Base-by-base conservation (phyloP, 2,888 invertebrate species). In the Vandiemenella viatica region DNA sequence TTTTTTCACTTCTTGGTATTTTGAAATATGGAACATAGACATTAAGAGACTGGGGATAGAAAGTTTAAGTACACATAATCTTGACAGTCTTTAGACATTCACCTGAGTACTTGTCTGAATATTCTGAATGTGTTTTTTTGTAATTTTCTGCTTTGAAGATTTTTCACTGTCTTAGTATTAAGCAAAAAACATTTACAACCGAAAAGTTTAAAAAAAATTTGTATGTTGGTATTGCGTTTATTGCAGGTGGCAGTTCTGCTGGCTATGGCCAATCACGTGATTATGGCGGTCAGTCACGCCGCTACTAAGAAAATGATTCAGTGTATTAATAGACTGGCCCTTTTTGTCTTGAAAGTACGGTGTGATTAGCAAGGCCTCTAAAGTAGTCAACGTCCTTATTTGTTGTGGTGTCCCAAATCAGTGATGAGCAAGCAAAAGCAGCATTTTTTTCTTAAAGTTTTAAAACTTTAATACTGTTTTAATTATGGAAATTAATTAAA, bases 171-270 rank as follows among this genome's bases (percentile, higher is more conserved):
- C 17, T 16, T 10, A 40, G 16, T 16, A 38, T 38, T n/a, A 13
- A 40, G 15, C 17, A 40, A 40, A 4, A n/a, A n/a, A n/a, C n/a
- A n/a, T n/a, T n/a, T n/a, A n/a, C 40, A 40, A 16, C 8, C 13
- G 40, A 16, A 10, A 40, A 41, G 13, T 19, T 15, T 19, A 40
- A 46, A 37, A n/a, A 46, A 46, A 23, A 20, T 48, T 41, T 50
- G 46, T 50, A 38, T 49, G 46, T 52, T 49, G 43, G 43, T 49
- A 43, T 53, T 48, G 37, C 42, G 45, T 50, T 53, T 44, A 42
- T 50, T 50, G 22, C 52, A 53, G 52, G 52, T 50, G 52, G 52
- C 47, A 48, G 52, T 47, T 50, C 52, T 21, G 50, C 52, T 45
- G 52, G 52, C 45, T 53, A 53, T 43, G 52, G 52, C 50, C 52